A percentile compares a stretch with the other conserved stretches of the same genome.
These are phyloP conservation scores for Apamea crenata DNA, from an alignment of 2,888 invertebrate species.

Conservation along the genomic window DNA sequence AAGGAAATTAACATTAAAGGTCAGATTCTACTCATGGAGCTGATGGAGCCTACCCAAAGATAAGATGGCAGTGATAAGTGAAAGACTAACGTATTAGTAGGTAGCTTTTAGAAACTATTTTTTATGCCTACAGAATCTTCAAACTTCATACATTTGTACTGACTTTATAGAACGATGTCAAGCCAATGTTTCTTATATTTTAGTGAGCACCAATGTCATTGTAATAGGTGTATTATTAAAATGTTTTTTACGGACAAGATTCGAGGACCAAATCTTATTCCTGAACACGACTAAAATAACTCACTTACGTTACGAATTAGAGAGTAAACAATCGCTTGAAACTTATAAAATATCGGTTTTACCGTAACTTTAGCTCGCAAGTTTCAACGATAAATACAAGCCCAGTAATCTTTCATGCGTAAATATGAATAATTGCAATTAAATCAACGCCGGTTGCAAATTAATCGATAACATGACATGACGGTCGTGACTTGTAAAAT, in stretches of 20 bases:
- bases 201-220: not conserved
- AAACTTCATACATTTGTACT: not conserved
- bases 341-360: not conserved
- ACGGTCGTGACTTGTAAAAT: constrained; percentile 52
- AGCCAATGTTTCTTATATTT: not conserved
- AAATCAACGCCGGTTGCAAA: constrained; percentile 65
- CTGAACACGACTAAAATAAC: constrained; percentile 26
- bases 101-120: not conserved
- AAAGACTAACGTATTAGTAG: not conserved
- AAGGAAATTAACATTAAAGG: not conserved
- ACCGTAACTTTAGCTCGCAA: not conserved
- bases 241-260: constrained; percentile 3
- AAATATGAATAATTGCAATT: constrained; percentile 21
- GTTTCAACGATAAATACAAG: not conserved
- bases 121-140: not conserved
- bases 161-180: not conserved
- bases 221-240: constrained; percentile 6
- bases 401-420: not conserved
- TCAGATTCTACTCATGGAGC: not conserved
- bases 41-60: not conserved
- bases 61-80: not conserved
- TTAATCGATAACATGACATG: constrained; percentile 77
- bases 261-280: not conserved
- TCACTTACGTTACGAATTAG: constrained; percentile 13
- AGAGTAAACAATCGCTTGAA: constrained; percentile 38